These are phyloP conservation scores for Brachionus asplanchnoidis DNA, from an alignment of 1,140 invertebrate genomes.

Conservation along the genomic window DNA sequence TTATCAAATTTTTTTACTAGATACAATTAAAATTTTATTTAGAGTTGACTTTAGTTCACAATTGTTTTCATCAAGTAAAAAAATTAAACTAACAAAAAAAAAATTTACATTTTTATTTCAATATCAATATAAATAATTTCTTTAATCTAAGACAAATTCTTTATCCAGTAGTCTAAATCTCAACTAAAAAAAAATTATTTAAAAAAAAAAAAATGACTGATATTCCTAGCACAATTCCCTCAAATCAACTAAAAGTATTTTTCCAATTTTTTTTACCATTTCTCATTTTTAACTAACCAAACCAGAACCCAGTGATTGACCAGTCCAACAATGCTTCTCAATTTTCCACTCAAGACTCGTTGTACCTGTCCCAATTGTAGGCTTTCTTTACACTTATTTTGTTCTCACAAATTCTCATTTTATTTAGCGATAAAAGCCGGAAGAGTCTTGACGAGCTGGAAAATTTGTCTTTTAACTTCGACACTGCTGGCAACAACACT, in stretches of 20 bases:
- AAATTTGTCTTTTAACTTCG: constrained; percentile 16
- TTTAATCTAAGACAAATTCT: neutral
- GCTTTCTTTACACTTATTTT: neutral
- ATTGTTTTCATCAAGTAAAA: too few species aligned
- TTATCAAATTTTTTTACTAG: too few species aligned
- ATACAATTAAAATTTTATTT: too few species aligned
- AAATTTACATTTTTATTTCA: neutral
- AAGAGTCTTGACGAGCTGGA: constrained; percentile 14
- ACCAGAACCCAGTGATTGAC: neutral
- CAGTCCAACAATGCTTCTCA: neutral
- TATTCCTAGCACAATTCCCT: constrained; percentile 7
- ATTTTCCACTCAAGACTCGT: neutral
- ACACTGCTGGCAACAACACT: neutral
- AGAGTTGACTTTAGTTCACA: too few species aligned
- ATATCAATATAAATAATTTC: neutral
- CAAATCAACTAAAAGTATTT: constrained; percentile 22
- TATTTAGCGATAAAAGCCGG: neutral
- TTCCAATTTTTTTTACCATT: neutral
- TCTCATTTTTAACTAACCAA: too few species aligned
- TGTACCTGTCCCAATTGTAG: constrained; percentile 24
- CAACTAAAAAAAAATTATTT: neutral
- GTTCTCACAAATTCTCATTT: neutral
- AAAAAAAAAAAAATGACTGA: neutral
- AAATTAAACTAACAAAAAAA: too few species aligned
- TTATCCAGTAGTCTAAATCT: neutral